Percentiles rank a stretch among this genome's conserved stretches.
Conservation (phyloP, 2,113 vertebrate species). For the Arenaria interpres region DNA sequence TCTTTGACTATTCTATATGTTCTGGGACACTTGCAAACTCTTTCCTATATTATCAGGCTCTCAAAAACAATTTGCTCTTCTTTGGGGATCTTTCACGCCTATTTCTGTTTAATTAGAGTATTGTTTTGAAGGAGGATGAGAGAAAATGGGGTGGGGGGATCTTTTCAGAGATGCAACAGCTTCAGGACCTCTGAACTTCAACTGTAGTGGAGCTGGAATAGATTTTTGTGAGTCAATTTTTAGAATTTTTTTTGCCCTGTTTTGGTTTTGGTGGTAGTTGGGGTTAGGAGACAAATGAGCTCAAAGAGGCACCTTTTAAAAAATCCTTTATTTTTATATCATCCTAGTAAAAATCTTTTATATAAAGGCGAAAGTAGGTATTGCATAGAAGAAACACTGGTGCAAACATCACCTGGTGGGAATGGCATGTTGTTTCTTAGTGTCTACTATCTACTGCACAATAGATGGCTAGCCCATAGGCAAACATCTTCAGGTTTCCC, state of each 20-base stretch:
- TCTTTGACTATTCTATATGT: neutral
- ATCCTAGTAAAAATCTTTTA: constrained; percentile 83
- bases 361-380: constrained; percentile 82
- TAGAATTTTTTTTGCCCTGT: neutral
- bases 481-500: constrained; percentile 64
- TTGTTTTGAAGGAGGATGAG: neutral
- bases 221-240: neutral
- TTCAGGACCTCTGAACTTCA: neutral
- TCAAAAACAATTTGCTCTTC: neutral
- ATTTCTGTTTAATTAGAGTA: neutral
- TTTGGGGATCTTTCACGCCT: neutral
- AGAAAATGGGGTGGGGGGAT: neutral
- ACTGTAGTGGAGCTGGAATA: neutral
- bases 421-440: constrained; percentile 74
- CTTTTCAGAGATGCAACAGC: neutral
- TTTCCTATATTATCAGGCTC: neutral
- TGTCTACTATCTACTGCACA: constrained; percentile 65
- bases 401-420: constrained; percentile 72
- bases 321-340: constrained; percentile 82
- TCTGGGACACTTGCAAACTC: neutral
- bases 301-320: constrained; percentile 57
- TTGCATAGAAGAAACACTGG: constrained; percentile 83
- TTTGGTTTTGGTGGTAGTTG: neutral
- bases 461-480: constrained; percentile 38
- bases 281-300: constrained; percentile 9